Evolutionary conservation across 2,797 vertebrate species (phyloP), one percentile per base, ranked within the genome.

Genomic region (Schizopygopsis pylzovi): DNA sequence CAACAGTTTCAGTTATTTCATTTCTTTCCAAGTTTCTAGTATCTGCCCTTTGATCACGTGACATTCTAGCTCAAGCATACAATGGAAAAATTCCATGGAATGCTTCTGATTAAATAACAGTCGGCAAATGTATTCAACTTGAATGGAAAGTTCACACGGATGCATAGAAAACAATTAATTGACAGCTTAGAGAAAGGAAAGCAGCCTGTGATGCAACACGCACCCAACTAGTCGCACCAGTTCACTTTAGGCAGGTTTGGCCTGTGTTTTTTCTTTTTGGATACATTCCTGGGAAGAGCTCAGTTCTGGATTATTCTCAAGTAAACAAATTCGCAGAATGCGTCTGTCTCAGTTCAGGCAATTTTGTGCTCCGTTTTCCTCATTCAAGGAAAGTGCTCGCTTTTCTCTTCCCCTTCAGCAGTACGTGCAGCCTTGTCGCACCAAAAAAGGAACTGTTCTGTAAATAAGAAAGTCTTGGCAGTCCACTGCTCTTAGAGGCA

Each of bases 381-480:
- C 85, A 84, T 54, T 54, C 37, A 83, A 47, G 79, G 86, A 86
- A 89, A 84, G 61, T 47, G 78, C 61, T 87, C 22, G 54, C 63
- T 49, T 83, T 81, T 85, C 84, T 73, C 86, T 85, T 79, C 86
- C 86, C 84, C 88, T 71, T 79, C 43, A 73, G 72, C 78, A 85
- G 86, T 54, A 77, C 78, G 80, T 77, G 82, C 71, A 47, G 88
- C 68, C 77, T 89, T 84, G 81, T 87, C 89, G 52, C 79, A 91
- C 94, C 94, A 88, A 94, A 94, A 92, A 95, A 93, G 94, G 93
- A 91, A 79, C 88, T 70, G 84, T 84, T 91, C 88, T 61, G 91
- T 93, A 91, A 93, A 92, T 81, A 92, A 89, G 85, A 86, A 83
- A 88, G 87, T 75, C 88, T 84, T 89, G 88, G 88, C 91, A 87